Conservation (phyloP, 1,140 invertebrate species). For the Chionoecetes opilio region DNA sequence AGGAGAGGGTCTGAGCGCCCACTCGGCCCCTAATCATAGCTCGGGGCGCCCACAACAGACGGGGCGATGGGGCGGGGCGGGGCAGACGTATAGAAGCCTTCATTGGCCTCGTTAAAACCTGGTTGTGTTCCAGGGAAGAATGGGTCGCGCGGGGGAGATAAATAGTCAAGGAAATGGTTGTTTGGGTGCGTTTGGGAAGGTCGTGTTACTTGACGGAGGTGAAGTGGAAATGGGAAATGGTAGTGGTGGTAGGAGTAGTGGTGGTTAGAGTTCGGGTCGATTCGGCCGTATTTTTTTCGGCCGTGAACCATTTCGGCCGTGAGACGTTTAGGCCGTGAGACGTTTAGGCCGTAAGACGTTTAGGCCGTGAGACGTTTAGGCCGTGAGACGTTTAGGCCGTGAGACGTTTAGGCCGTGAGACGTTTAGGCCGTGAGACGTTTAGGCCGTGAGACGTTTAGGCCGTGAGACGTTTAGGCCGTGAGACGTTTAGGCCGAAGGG, state of each 20-base stretch:
- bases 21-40: neutral
- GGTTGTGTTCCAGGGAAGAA: conserved; percentile 1
- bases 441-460: no score
- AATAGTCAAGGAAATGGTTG: neutral
- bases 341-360: no score
- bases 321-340: no score
- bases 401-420: no score
- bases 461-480: no score
- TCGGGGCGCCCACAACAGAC: neutral
- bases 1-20: neutral
- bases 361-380: no score
- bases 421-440: no score
- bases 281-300: no score
- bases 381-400: no score
- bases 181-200: neutral
- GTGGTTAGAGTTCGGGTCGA: no score
- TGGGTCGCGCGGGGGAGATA: neutral
- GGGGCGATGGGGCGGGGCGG: neutral
- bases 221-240: neutral
- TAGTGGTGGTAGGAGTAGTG: neutral
- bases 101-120: conserved; percentile 2
- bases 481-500: no score
- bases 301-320: no score
- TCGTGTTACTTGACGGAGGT: neutral
- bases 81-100: neutral